Conservation (phyloP, 2,113 vertebrate species). For the Tragelaphus scriptus region DNA sequence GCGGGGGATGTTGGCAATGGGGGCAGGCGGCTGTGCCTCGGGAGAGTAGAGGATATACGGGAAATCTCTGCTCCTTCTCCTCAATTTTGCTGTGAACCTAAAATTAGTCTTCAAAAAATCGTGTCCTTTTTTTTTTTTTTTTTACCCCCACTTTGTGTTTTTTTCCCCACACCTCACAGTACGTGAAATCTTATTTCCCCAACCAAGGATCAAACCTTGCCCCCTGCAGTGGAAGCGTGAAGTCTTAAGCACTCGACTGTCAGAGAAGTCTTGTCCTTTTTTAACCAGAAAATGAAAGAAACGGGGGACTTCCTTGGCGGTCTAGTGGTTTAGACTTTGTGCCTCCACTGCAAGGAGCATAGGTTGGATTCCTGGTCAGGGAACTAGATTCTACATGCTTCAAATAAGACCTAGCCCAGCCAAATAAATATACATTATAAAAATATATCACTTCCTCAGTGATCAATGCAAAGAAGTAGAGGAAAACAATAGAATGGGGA, state of each 20-base stretch:
- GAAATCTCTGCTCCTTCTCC: neutral
- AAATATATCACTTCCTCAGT: neutral
- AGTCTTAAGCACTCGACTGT: neutral
- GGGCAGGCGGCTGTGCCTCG: neutral
- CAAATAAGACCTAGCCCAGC: neutral
- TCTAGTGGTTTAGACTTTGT: neutral
- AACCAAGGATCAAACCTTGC: neutral
- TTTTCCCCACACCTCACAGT: neutral
- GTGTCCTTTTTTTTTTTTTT: neutral
- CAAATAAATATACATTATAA: neutral
- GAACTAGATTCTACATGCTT: neutral
- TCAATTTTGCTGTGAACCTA: neutral
- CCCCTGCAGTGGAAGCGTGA: neutral
- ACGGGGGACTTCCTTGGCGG: neutral
- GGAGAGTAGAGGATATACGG: no score
- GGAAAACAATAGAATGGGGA: neutral
- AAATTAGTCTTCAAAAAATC: neutral
- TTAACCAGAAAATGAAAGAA: neutral
- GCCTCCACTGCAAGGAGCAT: neutral
- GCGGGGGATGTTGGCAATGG: no score
- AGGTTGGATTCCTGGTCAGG: neutral
- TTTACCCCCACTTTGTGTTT: neutral
- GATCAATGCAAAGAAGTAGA: neutral
- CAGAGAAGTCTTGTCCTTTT: neutral
- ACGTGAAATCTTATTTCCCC: neutral